phyloP scores from a whole-genome alignment of 2,797 vertebrate species.

The Acipenser oxyrinchus region DNA sequence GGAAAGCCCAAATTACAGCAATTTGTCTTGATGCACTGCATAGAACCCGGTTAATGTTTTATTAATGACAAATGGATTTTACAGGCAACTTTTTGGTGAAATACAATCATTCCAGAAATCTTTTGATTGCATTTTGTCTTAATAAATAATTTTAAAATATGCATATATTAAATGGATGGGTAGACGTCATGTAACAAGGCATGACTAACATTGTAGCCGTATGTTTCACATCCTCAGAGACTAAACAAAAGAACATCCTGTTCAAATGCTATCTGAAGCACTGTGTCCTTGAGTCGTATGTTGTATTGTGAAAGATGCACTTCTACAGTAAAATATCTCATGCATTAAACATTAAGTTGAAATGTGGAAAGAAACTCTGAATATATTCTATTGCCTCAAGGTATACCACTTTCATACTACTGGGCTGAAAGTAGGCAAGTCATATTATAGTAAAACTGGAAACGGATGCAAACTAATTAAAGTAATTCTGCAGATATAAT shows the following conservation, averaged over 20 bases:
- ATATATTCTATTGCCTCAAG: neutral
- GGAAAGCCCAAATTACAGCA: too few species aligned
- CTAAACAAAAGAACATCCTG: slow-evolving; percentile 1
- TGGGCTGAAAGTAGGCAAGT: neutral
- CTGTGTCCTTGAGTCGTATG: neutral
- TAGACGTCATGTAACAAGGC: neutral
- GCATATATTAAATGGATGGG: neutral
- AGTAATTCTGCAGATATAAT: too few species aligned
- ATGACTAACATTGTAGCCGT: neutral
- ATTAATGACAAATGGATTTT: slow-evolving; percentile 1
- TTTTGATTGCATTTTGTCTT: slow-evolving; percentile 1
- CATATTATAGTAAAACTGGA: too few species aligned
- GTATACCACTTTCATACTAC: neutral
- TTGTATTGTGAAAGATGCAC: neutral
- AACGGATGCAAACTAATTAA: too few species aligned
- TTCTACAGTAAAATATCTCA: neutral
- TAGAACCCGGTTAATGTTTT: neutral
- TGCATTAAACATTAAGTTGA: neutral
- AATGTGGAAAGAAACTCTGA: slow-evolving; percentile 2
- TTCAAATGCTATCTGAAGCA: neutral
- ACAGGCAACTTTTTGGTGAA: neutral
- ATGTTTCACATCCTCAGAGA: too few species aligned
- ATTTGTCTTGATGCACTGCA: neutral
- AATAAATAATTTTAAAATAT: slow-evolving; percentile 1
- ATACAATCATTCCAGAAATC: neutral